phyloP scores from a whole-genome alignment of 2,797 vertebrate genomes.

The Onychomys arenicola region DNA sequence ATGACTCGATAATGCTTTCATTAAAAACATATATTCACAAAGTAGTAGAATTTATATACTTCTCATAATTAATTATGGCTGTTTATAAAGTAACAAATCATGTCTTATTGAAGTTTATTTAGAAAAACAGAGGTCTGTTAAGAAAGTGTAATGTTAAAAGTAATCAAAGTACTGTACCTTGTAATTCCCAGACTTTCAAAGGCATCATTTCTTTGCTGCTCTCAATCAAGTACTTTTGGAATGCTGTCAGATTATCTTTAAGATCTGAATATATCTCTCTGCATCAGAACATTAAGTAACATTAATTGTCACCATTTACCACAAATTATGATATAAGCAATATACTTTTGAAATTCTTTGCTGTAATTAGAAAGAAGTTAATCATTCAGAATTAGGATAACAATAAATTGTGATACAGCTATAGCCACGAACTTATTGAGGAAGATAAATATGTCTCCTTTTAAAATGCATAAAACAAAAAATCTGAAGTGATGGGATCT shows the following conservation, averaged over 20 bases:
- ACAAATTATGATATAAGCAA: not conserved
- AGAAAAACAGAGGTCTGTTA: slow-evolving; percentile 27
- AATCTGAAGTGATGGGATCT: not conserved
- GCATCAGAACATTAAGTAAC: slow-evolving; percentile 69
- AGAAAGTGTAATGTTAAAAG: not conserved
- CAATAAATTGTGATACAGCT: not conserved
- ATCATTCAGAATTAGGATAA: slow-evolving; percentile 7
- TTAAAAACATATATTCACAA: not conserved
- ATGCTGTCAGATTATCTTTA: slow-evolving; percentile 90
- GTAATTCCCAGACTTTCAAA: slow-evolving; percentile 98
- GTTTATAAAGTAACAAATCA: slow-evolving; percentile 17
- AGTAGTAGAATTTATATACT: slow-evolving; percentile 24
- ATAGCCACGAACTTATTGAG: not conserved
- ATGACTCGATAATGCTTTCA: not conserved
- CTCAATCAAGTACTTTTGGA: slow-evolving; percentile 95
- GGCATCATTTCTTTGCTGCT: slow-evolving; percentile 94
- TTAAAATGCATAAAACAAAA: not conserved
- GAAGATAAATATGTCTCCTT: not conserved
- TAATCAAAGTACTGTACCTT: slow-evolving; percentile 89
- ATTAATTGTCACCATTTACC: slow-evolving; percentile 50
- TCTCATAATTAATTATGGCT: not conserved
- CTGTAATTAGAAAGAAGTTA: slow-evolving; percentile 37
- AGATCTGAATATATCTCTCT: slow-evolving; percentile 94
- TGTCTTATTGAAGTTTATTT: slow-evolving; percentile 13
- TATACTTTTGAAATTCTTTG: slow-evolving; percentile 43